phyloP scores from a whole-genome alignment of 2,888 invertebrate genomes.

The Apamea sordens region DNA sequence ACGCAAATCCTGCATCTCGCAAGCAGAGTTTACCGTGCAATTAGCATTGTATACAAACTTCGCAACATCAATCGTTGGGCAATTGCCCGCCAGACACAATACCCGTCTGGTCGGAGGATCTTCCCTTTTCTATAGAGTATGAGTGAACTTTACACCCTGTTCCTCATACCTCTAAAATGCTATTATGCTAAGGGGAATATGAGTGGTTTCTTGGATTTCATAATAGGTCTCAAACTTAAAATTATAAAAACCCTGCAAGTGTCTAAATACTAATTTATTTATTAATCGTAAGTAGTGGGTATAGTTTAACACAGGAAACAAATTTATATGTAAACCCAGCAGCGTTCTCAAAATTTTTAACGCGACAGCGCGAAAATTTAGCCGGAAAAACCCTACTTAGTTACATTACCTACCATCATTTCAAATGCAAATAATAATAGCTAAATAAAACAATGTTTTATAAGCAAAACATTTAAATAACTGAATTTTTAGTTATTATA shows the following conservation, averaged over 20 bases:
- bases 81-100: no score
- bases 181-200: no score
- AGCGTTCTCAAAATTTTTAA: background rate
- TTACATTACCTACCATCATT: background rate
- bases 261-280: background rate
- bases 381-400: background rate
- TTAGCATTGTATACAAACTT: no score
- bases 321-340: background rate
- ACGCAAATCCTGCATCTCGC: no score
- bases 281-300: background rate
- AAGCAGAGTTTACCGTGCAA: no score
- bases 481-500: background rate
- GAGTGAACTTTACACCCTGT: no score
- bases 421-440: conserved; percentile 22
- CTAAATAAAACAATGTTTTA: conserved; percentile 5
- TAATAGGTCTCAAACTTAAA: background rate
- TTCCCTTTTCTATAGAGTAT: no score
- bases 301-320: background rate
- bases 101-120: no score
- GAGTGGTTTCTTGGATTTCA: background rate
- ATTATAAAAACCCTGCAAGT: background rate
- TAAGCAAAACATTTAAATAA: conserved; percentile 9
- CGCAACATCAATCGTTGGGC: no score
- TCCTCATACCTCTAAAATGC: no score
- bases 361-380: background rate